Evolutionary conservation across 2,888 invertebrate species (phyloP), one percentile per base, ranked within the genome.

Genomic region (Lasioglossum marginatum): DNA sequence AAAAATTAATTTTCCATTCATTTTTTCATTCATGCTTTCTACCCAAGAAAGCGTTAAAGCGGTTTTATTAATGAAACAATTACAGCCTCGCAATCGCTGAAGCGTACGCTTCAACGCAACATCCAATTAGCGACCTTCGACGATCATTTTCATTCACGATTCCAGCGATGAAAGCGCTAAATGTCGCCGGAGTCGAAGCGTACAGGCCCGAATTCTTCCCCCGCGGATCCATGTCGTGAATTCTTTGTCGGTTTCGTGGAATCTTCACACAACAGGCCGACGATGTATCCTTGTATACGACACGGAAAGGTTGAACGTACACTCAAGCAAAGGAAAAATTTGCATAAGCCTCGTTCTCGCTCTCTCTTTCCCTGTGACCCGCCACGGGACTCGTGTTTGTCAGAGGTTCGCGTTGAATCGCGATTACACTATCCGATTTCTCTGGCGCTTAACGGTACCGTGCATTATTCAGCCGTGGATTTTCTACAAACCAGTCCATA

Each of bases 251-350:
- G 16, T 19, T 40, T 12, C 43, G 66, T n/a, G 79, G 63, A 83
- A 82, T 86, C 48, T 48, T 23, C 19, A 16, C 34, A 71, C 68
- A 78, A 66, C 34, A 83, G 37, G 31, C 60, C 52, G 27, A 12
- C 70, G 52, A 72, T 78, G 75, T 81, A 81, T 88, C 80, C 71
- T 80, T 85, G 82, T 83, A 71, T 73, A 80, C 75, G 83, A 84
- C 87, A 79, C 82, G 85, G 83, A 90, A 90, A 90, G 88, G 87
- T 90, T 87, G 83, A 84, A 82, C 88, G 85, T 80, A 19, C 81
- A 79, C 81, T 52, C 23, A n/a, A 77, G 66, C 79, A 37, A 63
- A 79, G 70, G 71, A 84, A 88, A 90, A 88, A 90, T 90, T 90
- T 88, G 85, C 88, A 90, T 83, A 77, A 79, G 72, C 79, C 85